Conservation (phyloP, 2,888 invertebrate genomes). For the Leucoma salicis region DNA sequence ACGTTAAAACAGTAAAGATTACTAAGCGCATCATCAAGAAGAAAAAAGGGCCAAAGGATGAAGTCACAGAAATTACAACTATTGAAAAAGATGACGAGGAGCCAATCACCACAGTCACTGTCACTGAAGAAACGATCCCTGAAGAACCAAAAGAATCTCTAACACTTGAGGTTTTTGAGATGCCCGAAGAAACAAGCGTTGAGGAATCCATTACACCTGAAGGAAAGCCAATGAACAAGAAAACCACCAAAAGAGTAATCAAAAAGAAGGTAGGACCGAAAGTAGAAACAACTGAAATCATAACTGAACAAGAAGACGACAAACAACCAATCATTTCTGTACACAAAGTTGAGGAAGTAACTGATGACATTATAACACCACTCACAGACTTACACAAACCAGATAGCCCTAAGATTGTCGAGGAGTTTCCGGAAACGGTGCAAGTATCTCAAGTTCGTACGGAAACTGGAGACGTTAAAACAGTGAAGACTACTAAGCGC, state of each 20-base stretch:
- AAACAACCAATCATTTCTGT: constrained; percentile 53
- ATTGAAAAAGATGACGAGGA: constrained; percentile 23
- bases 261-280: constrained; percentile 7
- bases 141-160: constrained; percentile 16
- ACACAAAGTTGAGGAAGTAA: constrained; percentile 7
- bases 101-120: constrained; percentile 14
- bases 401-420: not conserved
- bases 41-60: constrained; percentile 19
- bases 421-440: constrained; percentile 29
- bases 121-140: constrained; percentile 5
- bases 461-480: not conserved
- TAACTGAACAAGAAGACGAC: constrained; percentile 52
- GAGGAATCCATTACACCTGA: constrained; percentile 33
- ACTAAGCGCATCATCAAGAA: constrained; percentile 43
- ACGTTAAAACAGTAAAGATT: constrained; percentile 29
- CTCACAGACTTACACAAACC: constrained; percentile 1
- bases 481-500: not conserved
- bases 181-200: constrained; percentile 33
- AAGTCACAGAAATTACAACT: constrained; percentile 32
- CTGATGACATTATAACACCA: constrained; percentile 5
- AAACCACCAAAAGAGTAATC: constrained; percentile 17
- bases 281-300: constrained; percentile 1
- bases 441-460: constrained; percentile 35
- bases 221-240: constrained; percentile 41
- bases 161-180: constrained; percentile 30